Percentiles rank a stretch among this genome's conserved stretches.
Evolutionary conservation across 23 tunicate species (phyloP).

Genomic region (Ascidia mentula): DNA sequence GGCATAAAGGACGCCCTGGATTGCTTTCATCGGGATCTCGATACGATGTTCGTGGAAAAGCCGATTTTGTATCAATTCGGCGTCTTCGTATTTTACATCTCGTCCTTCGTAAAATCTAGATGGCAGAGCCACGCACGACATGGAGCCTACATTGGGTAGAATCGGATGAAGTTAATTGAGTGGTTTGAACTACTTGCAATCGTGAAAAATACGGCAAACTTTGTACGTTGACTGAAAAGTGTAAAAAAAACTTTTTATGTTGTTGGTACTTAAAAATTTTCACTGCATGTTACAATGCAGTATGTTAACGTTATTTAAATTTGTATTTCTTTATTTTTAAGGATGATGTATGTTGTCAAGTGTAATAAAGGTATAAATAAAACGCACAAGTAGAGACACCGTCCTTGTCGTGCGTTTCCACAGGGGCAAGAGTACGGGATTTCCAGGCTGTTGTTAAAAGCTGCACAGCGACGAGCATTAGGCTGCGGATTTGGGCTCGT

Average conservation of each 20-base stretch:
- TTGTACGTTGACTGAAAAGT: too few species aligned
- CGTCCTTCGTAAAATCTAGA: slow-evolving; percentile 19
- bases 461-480: slow-evolving; percentile 41
- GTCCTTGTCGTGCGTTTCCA: slow-evolving; percentile 52
- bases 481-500: slow-evolving; percentile 11
- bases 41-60: slow-evolving; percentile 58
- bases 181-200: too few species aligned
- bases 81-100: slow-evolving; percentile 49
- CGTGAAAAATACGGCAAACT: too few species aligned
- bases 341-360: too few species aligned
- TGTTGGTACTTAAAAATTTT: background rate
- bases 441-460: slow-evolving; percentile 49
- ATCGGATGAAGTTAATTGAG: too few species aligned
- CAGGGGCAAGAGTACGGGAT: slow-evolving; percentile 48
- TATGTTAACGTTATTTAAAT: too few species aligned
- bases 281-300: too few species aligned
- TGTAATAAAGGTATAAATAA: too few species aligned
- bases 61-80: slow-evolving; percentile 68
- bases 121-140: slow-evolving; percentile 83
- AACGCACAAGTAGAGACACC: too few species aligned
- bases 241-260: too few species aligned
- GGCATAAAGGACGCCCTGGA: slow-evolving; percentile 45
- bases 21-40: slow-evolving; percentile 81
- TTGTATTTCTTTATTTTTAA: too few species aligned
- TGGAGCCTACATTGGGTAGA: too few species aligned